Base-by-base conservation (phyloP, 2,797 vertebrate species). In the Pyrocephalus nanus region DNA sequence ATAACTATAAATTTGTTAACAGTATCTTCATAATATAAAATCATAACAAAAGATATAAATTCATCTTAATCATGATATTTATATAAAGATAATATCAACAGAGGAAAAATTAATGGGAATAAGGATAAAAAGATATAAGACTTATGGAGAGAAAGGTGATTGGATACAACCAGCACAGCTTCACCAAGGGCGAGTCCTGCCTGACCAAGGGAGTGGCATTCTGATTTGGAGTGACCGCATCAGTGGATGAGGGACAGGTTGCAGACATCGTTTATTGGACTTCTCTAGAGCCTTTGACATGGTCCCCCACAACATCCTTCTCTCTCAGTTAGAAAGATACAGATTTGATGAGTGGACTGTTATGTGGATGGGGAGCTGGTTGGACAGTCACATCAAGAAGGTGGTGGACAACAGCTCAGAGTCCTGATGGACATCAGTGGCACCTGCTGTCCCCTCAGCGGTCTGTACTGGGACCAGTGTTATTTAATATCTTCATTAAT, bases 101-200 rank as follows among this genome's bases (percentile, higher is more conserved):
- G n/a, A 74, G 64, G 5, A n/a, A 34, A 91, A 94, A 80, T 14
- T 34, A 61, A 65, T 34, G 12, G 23, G 8, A 73, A 74, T 19
- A 14, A 53, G 8, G 23, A n/a, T 54, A 88, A 93, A 92, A 36
- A 5, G 18, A 67, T 7, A 38, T 29, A 48, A 42, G 5, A 10
- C 13, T 25, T 40, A 48, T 0, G 1, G 11, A 5, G 3, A 48
- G 11, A 22, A 54, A 42, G 11, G 19, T n/a, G 30, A 53, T 66
- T 72, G 0, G 0, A 54, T 42, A 48, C 26, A 78, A 32, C 13
- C 11, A 48, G 34, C 1, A 1, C 34, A 47, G 53, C 15, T 66
- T 42, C 11, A 48, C 26, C 60, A 60, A 47, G 22, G 18, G 22
- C 30, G 36, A 53, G 30, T 60, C 34, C 60, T 60, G 34, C 30